phyloP scores from a whole-genome alignment of 2,888 invertebrate genomes.

The Crossocerus cetratus region DNA sequence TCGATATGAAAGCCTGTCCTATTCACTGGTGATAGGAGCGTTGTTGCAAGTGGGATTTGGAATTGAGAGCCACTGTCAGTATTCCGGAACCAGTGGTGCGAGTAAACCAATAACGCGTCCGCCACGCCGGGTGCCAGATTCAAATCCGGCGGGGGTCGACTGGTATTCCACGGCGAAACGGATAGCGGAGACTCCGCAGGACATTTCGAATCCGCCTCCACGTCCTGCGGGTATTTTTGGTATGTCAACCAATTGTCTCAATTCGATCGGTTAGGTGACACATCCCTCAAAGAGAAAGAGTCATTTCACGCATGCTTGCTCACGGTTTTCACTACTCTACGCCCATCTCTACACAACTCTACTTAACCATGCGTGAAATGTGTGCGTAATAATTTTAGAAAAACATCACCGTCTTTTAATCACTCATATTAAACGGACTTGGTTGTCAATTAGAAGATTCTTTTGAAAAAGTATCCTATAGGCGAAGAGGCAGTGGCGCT shows the following conservation, averaged over 20 bases:
- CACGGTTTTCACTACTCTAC: neutral
- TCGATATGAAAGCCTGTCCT: too few species aligned
- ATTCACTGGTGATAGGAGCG: too few species aligned
- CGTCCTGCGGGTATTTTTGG: slow-evolving; percentile 66
- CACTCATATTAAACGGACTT: too few species aligned
- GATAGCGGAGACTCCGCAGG: slow-evolving; percentile 67
- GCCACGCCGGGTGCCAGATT: slow-evolving; percentile 74
- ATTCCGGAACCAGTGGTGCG: slow-evolving; percentile 73
- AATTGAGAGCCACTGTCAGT: slow-evolving; percentile 69
- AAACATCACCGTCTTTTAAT: too few species aligned
- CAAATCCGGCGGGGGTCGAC: slow-evolving; percentile 71
- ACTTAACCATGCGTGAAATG: too few species aligned
- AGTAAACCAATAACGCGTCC: slow-evolving; percentile 77
- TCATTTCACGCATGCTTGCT: slow-evolving; percentile 8
- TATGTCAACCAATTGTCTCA: slow-evolving; percentile 72
- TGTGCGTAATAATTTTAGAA: too few species aligned
- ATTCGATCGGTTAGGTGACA: slow-evolving; percentile 52
- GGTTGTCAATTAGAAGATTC: too few species aligned
- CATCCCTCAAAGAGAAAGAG: slow-evolving; percentile 38
- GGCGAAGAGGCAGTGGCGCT: too few species aligned
- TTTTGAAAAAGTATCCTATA: too few species aligned
- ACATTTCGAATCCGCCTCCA: slow-evolving; percentile 71
- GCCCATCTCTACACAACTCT: too few species aligned
- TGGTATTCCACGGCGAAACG: slow-evolving; percentile 63
- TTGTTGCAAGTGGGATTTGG: too few species aligned